Conservation (phyloP, 2,888 invertebrate species). For the Drosophila meridiana region DNA sequence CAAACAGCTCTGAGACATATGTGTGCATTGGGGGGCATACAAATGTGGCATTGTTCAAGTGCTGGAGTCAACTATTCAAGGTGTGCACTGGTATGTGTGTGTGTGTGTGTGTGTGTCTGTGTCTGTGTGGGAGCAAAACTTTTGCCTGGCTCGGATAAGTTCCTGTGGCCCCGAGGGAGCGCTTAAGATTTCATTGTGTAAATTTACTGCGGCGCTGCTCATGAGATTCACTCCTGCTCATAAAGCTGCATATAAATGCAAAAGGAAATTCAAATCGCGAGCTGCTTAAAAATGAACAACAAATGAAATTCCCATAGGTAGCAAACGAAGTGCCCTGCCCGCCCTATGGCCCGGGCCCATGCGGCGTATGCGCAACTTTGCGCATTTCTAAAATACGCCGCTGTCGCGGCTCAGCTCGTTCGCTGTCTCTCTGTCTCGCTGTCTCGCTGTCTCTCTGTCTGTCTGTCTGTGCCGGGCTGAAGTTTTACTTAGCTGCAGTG, state of each 20-base stretch:
- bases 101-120: conserved; percentile 10
- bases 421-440: too few species aligned
- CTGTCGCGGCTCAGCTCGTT: conserved; percentile 4
- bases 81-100: conserved; percentile 31
- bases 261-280: conserved; percentile 73
- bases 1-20: conserved; percentile 48
- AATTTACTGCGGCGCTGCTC: conserved; percentile 71
- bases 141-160: conserved; percentile 49
- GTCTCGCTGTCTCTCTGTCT: not conserved
- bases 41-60: conserved; percentile 75
- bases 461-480: conserved; percentile 25
- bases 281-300: conserved; percentile 78
- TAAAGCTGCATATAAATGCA: conserved; percentile 57
- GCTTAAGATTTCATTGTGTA: conserved; percentile 80
- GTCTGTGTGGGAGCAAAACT: conserved; percentile 51
- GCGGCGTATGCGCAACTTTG: conserved; percentile 68
- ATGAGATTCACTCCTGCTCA: conserved; percentile 50
- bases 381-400: conserved; percentile 21
- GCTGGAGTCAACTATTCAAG: conserved; percentile 62
- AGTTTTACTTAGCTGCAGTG: conserved; percentile 57
- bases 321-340: conserved; percentile 23
- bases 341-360: conserved; percentile 25
- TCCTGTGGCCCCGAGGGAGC: conserved; percentile 66
- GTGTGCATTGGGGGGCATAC: conserved; percentile 47
- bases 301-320: conserved; percentile 76